Evolutionary conservation across 2,797 vertebrate genomes (phyloP).

Genomic region (Enteromius fasciolatus): DNA sequence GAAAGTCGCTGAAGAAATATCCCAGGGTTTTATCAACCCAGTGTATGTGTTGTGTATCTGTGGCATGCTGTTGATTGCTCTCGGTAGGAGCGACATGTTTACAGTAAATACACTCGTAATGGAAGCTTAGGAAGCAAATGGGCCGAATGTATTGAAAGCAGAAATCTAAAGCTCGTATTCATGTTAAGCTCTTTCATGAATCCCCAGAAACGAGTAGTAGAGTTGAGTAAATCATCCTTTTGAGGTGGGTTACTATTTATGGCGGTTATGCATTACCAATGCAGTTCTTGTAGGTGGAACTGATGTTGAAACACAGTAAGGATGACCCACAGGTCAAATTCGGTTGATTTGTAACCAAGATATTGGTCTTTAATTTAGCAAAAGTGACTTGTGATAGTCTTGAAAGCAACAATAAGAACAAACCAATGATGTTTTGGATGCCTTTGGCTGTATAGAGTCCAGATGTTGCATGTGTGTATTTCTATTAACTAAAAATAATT

Average conservation of each 20-base stretch:
- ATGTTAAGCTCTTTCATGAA: slow-evolving; percentile 17
- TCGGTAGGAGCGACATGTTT: not conserved
- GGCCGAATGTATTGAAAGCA: not conserved
- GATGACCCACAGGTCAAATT: not conserved
- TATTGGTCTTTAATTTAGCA: not conserved
- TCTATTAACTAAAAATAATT: not conserved
- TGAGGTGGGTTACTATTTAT: slow-evolving; percentile 22
- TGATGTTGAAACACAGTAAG: not conserved
- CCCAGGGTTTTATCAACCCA: not conserved
- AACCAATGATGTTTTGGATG: not conserved
- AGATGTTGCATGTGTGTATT: not conserved
- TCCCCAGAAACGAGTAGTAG: not conserved
- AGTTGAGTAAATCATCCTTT: not conserved
- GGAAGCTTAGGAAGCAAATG: slow-evolving; percentile 26
- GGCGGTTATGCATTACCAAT: slow-evolving; percentile 2
- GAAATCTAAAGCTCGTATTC: not conserved
- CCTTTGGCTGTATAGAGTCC: not conserved
- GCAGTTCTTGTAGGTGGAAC: slow-evolving; percentile 10
- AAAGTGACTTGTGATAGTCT: not conserved
- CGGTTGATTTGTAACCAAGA: not conserved
- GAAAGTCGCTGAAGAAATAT: slow-evolving; percentile 10
- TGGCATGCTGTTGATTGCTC: slow-evolving; percentile 3
- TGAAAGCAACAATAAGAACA: not conserved
- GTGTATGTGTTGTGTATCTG: slow-evolving; percentile 4
- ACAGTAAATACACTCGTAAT: slow-evolving; percentile 17